Base-by-base conservation (phyloP, 2,888 invertebrate genomes). In the Drosophila bunnanda region DNA sequence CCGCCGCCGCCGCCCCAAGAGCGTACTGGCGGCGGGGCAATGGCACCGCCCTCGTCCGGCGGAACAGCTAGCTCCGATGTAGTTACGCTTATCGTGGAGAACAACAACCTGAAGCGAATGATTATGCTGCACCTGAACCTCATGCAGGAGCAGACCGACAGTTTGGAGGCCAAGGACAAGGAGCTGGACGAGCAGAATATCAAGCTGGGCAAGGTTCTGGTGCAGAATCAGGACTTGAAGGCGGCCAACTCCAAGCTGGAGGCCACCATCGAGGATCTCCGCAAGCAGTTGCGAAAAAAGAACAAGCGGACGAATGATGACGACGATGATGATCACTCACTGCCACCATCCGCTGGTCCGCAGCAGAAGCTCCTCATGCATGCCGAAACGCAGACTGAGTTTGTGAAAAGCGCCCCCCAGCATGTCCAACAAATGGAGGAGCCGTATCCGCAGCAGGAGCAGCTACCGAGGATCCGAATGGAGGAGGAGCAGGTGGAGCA, bases 91-190 rank as follows among this genome's bases (percentile, higher is more conserved):
- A 77, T 92, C n/a, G 90, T 91, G 58, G 92, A 92, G 75, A 92
- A 91, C 62, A 92, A 92, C 71, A 91, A 92, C 59, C 76, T 93
- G 15, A 97, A 97, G 92, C 96, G 96, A 78, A 94, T 98, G 90
- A 93, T 97, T 76, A 93, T 97, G 68, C 94, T 96, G 79, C 97
- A 98, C 91, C 93, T 98, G 87, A 97, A 98, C 92, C 93, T 98
- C 74, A 97, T 98, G 90, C 97, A 97, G 91, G 97, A 97, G 92
- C 97, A 98, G 92, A 96, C 96, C 88, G 97, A 97, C 89, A 95
- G 96, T 85, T 94, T 98, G 76, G 94, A 95, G 79, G 95, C 95
- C 81, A 96, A 96, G 92, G 97, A 98, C 83, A 96, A 96, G 91
- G 93, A 95, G 58, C 94, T 96, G 76, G 94, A 95, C 67, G 93